A percentile compares a stretch with the other conserved stretches of the same genome.
Evolutionary conservation across 2,797 vertebrate species (phyloP).

Genomic region (Argya squamiceps): DNA sequence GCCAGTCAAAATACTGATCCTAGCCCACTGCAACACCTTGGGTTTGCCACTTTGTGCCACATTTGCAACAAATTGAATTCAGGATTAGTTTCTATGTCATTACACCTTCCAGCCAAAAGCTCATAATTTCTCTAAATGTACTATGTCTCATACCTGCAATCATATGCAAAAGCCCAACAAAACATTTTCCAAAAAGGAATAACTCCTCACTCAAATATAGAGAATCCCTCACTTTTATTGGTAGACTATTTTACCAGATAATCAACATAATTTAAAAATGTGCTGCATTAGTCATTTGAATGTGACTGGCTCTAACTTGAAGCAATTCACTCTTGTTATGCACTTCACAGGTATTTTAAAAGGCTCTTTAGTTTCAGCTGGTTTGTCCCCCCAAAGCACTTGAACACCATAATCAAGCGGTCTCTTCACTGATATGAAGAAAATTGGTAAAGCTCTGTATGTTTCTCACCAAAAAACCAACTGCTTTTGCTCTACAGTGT

Average conservation of each 20-base stretch:
- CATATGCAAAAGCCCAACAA: neutral
- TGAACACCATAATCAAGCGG: neutral
- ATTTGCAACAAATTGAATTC: neutral
- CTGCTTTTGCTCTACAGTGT: neutral
- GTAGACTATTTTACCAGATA: neutral
- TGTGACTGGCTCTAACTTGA: neutral
- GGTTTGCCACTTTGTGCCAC: neutral
- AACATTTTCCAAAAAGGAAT: neutral
- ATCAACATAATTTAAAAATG: neutral
- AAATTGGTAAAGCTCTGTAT: neutral
- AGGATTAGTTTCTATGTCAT: neutral
- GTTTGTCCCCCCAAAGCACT: neutral
- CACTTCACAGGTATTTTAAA: neutral
- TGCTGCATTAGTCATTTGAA: neutral
- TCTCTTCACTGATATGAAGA: neutral
- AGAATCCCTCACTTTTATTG: neutral
- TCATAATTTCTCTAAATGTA: neutral
- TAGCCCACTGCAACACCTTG: neutral
- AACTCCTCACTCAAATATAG: neutral
- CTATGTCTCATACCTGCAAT: neutral
- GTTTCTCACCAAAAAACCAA: neutral
- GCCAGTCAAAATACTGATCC: neutral
- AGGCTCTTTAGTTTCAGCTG: neutral
- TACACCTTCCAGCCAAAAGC: neutral
- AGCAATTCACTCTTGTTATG: neutral